Conservation (phyloP, 2,113 vertebrate species). For the Chlorocebus sabaeus region DNA sequence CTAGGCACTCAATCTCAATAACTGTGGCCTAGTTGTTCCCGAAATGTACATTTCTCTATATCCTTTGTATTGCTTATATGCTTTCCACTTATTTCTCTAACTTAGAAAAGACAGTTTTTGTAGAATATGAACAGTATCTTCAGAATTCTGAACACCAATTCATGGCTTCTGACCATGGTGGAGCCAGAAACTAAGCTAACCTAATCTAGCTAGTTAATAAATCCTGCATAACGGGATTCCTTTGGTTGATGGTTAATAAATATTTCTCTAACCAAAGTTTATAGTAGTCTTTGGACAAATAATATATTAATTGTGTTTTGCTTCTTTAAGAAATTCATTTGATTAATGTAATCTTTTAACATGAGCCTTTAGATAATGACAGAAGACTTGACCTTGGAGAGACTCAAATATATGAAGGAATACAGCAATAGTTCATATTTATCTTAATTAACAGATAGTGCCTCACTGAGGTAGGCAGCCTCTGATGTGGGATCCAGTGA, state of each 20-base stretch:
- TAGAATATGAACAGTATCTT: not conserved
- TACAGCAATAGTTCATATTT: not conserved
- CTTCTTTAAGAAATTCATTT: not conserved
- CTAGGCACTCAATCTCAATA: not conserved
- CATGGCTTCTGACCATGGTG: not conserved
- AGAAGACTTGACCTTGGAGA: not conserved
- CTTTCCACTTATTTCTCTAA: not conserved
- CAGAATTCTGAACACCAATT: not conserved
- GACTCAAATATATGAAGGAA: not conserved
- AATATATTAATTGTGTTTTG: not conserved
- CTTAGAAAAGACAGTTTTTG: not conserved
- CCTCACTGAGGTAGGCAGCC: not conserved
- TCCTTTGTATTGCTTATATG: not conserved
- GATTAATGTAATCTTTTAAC: not conserved
- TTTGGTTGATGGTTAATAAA: not conserved
- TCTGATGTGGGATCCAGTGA: not conserved
- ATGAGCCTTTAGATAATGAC: not conserved
- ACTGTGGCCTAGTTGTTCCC: not conserved
- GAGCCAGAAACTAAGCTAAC: not conserved
- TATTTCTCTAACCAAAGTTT: constrained; percentile 27
- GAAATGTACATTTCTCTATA: not conserved
- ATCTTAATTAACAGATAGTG: not conserved
- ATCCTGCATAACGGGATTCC: not conserved
- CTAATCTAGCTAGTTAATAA: not conserved
- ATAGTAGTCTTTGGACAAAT: constrained; percentile 7